Evolutionary conservation across 2,797 vertebrate species (phyloP).

Genomic region (Anabacerthia variegaticeps): DNA sequence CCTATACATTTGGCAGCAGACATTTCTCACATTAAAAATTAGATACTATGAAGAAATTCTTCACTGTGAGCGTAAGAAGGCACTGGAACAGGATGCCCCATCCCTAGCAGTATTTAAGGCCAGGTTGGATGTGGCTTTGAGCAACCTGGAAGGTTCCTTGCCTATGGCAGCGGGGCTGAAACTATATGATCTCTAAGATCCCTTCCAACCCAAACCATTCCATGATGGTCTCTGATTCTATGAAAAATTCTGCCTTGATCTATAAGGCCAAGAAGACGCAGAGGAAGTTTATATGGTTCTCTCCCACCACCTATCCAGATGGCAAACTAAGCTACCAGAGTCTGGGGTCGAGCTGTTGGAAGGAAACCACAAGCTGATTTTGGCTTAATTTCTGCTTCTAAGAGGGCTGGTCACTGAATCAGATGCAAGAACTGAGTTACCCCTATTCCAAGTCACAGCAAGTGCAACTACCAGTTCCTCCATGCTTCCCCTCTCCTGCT

Average conservation of each 20-base stretch:
- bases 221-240: background rate
- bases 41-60: background rate
- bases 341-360: background rate
- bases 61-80: background rate
- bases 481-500: background rate
- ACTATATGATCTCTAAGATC: background rate
- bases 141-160: background rate
- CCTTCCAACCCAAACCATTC: background rate
- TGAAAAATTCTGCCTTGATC: background rate
- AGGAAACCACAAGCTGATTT: background rate
- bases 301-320: background rate
- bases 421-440: fast-evolving
- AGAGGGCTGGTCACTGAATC: fast-evolving
- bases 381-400: background rate
- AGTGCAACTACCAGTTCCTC: background rate
- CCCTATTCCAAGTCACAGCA: background rate
- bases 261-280: background rate
- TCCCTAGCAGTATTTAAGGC: background rate
- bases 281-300: background rate
- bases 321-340: background rate
- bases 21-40: background rate
- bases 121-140: background rate
- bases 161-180: background rate
- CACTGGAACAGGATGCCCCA: background rate
- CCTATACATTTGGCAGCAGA: background rate